A percentile compares a stretch with the other conserved stretches of the same genome.
Evolutionary conservation across 53 echinoderm and acorn worm genomes (phyloP).

Genomic region (Holothuria leucospilota): DNA sequence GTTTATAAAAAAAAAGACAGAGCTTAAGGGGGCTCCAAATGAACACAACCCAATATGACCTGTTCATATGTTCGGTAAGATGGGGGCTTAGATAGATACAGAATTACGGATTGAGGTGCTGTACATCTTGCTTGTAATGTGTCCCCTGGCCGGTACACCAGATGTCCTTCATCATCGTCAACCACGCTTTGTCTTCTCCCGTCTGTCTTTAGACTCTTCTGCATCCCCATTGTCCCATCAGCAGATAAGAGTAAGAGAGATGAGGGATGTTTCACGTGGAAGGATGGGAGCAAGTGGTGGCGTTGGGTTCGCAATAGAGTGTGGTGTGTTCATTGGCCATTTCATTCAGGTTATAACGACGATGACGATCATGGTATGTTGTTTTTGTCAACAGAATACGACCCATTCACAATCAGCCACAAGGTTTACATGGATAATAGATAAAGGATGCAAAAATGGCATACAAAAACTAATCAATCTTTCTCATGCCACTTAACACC

Average conservation of each 20-base stretch:
- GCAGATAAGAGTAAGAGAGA: background rate
- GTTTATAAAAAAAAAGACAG: no score
- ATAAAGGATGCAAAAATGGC: constrained; percentile 59
- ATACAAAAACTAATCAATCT: constrained; percentile 49
- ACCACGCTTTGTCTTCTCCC: constrained; percentile 79
- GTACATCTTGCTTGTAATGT: constrained; percentile 99
- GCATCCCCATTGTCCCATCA: constrained; percentile 22
- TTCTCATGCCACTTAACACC: constrained; percentile 35
- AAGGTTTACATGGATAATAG: constrained; percentile 58
- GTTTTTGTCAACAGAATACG: constrained; percentile 46
- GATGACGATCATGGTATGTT: constrained; percentile 30
- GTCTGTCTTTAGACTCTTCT: constrained; percentile 57
- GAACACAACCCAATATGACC: no score
- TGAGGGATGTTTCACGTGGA: background rate
- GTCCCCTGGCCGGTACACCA: constrained; percentile 92
- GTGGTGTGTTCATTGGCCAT: constrained; percentile 14
- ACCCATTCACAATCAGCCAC: constrained; percentile 54
- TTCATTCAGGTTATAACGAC: constrained; percentile 27
- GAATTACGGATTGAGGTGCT: constrained; percentile 68
- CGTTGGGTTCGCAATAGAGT: background rate
- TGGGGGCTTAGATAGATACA: constrained; percentile 68
- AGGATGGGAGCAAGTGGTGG: constrained; percentile 32
- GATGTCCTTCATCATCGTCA: constrained; percentile 96
- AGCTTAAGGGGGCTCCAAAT: no score
- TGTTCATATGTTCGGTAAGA: constrained; percentile 12